phyloP scores from a whole-genome alignment of 2,113 vertebrate genomes.

The Callocephalon fimbriatum region DNA sequence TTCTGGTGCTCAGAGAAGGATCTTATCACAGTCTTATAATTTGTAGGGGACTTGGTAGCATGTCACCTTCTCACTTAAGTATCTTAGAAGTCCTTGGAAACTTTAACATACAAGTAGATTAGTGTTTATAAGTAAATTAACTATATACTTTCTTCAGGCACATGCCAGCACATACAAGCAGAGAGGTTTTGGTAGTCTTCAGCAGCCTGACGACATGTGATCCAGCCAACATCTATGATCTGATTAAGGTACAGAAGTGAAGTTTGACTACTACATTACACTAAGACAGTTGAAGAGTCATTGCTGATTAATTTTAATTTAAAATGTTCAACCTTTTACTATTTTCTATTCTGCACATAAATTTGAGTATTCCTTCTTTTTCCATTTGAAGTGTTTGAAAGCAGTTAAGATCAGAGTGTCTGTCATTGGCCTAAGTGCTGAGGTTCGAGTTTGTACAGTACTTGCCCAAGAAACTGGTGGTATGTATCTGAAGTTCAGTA shows the following conservation, averaged over 20 bases:
- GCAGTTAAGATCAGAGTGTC: constrained; percentile 93
- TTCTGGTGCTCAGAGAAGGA: background rate
- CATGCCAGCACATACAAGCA: constrained; percentile 96
- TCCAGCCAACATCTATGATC: constrained; percentile 93
- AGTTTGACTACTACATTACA: background rate
- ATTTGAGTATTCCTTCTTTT: constrained; percentile 46
- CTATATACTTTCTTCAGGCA: constrained; percentile 79
- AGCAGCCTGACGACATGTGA: constrained; percentile 98
- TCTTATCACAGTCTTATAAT: background rate
- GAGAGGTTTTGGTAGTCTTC: constrained; percentile 93
- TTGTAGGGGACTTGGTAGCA: background rate
- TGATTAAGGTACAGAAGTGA: constrained; percentile 86
- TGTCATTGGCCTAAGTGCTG: constrained; percentile 93
- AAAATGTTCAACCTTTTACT: background rate
- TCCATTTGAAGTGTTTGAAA: constrained; percentile 85
- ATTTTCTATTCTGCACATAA: background rate
- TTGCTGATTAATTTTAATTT: background rate
- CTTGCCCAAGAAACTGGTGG: constrained; percentile 94
- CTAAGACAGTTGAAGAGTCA: background rate
- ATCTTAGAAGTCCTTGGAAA: background rate
- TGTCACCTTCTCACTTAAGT: background rate
- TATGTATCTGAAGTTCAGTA: constrained; percentile 61
- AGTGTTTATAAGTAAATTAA: background rate
- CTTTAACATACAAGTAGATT: background rate
- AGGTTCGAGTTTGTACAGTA: constrained; percentile 94